Base-by-base conservation (phyloP, 2,113 vertebrate genomes). In the Poecile atricapillus region DNA sequence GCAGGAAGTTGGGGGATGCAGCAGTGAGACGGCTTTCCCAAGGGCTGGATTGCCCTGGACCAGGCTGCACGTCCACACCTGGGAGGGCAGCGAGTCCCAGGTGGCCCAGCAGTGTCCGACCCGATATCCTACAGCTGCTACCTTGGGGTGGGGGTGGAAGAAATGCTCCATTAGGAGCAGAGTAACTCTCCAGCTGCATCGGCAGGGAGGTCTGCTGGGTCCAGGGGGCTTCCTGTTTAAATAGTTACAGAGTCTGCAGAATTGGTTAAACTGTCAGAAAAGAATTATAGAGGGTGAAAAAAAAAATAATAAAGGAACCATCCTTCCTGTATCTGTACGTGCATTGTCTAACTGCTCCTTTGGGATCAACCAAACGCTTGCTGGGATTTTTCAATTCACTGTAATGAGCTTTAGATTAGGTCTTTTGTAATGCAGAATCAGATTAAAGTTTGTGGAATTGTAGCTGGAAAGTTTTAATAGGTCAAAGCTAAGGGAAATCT, bases 211-310 rank as follows among this genome's bases (percentile, higher is more conserved):
- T 95, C 91, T 96, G 78, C 63, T 2, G 63, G 68, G 83, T 94
- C 87, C 52, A 12, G 81, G 86, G 90, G 87, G 71, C 94, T 97
- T 96, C 91, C 92, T 96, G 95, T 90, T 93, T 94, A 59, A 92
- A 88, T 52, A 70, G 79, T 70, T 91, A 50, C 41, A 55, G 82
- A 84, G 79, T 86, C 95, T 94, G 93, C 87, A 95, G 85, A 95
- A 96, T 63, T 95, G 91, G 95, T 94, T 93, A 84, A 91, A 65
- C 46, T 23, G 24, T 80, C 78, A 85, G 80, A 73, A 87, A 88
- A 83, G 80, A 78, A 8, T 24, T 58, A 78, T 2, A 76, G 58
- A 62, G 46, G 28, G 37, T 74, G 31, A 87, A 60, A 79, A 44
- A 71, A 52, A 44, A 44, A 55, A 33, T 28, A 50, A 65, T 22